A percentile compares a stretch with the other conserved stretches of the same genome.
phyloP scores from a whole-genome alignment of 2,113 vertebrate genomes.

The Toxostoma redivivum region DNA sequence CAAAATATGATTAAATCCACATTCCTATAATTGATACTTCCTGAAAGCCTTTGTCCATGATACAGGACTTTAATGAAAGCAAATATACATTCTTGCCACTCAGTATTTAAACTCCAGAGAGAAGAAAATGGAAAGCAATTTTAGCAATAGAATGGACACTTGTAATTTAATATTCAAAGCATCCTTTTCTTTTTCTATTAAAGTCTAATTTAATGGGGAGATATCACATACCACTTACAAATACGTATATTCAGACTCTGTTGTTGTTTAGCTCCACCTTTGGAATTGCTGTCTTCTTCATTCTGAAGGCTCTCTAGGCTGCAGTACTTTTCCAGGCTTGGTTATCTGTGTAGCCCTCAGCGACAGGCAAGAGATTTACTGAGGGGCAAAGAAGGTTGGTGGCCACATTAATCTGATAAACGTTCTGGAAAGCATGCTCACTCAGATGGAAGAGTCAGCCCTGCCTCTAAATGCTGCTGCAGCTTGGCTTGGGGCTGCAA shows the following conservation, averaged over 20 bases:
- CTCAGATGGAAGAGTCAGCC: constrained; percentile 59
- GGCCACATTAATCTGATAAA: constrained; percentile 70
- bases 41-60: background rate
- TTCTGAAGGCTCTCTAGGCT: background rate
- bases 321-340: background rate
- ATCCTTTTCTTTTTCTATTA: background rate
- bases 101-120: background rate
- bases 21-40: constrained; percentile 13
- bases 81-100: background rate
- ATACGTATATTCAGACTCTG: background rate
- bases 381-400: constrained; percentile 42
- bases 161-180: constrained; percentile 2
- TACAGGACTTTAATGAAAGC: background rate
- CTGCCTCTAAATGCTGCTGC: constrained; percentile 44
- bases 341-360: constrained; percentile 51
- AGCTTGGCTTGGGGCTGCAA: constrained; percentile 51
- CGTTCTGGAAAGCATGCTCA: constrained; percentile 70
- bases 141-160: background rate
- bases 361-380: constrained; percentile 13
- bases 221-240: background rate
- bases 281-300: background rate
- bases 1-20: constrained; percentile 14
- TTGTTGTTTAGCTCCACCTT: background rate
- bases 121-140: constrained; percentile 24
- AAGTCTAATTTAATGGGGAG: background rate